Conservation (phyloP, 2,113 vertebrate genomes). For the Oostethus manadensis region DNA sequence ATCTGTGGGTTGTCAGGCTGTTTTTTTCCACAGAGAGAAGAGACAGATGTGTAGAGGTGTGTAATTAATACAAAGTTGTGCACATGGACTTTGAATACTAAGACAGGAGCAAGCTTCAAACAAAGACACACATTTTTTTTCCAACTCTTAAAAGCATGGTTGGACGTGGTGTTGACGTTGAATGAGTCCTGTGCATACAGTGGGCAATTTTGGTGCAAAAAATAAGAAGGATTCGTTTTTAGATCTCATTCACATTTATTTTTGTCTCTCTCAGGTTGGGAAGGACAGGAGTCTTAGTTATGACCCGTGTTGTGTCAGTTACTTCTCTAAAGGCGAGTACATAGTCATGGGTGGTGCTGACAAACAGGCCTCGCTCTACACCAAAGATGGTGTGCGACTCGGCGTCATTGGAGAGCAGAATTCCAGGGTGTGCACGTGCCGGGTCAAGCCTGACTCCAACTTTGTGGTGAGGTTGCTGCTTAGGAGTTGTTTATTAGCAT, state of each 20-base stretch:
- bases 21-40: constrained; percentile 44
- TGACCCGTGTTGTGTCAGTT: constrained; percentile 94
- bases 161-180: constrained; percentile 49
- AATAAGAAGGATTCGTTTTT: constrained; percentile 32
- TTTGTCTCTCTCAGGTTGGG: constrained; percentile 76
- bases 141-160: constrained; percentile 35
- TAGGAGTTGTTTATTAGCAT: constrained; percentile 1
- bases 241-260: constrained; percentile 22
- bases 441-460: constrained; percentile 92
- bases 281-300: constrained; percentile 86
- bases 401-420: constrained; percentile 86
- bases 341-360: constrained; percentile 92
- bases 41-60: constrained; percentile 58
- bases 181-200: constrained; percentile 42
- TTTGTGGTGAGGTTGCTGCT: constrained; percentile 82
- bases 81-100: constrained; percentile 55
- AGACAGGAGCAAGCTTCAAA: constrained; percentile 56
- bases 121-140: constrained; percentile 29
- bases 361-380: constrained; percentile 92
- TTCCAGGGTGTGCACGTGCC: constrained; percentile 94
- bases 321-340: constrained; percentile 95
- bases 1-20: constrained; percentile 34
- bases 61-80: constrained; percentile 48
- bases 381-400: constrained; percentile 88
- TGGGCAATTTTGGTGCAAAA: constrained; percentile 31